These are phyloP conservation scores for Batillaria attramentaria DNA, from an alignment of 1,140 invertebrate species.

Conservation along the genomic window DNA sequence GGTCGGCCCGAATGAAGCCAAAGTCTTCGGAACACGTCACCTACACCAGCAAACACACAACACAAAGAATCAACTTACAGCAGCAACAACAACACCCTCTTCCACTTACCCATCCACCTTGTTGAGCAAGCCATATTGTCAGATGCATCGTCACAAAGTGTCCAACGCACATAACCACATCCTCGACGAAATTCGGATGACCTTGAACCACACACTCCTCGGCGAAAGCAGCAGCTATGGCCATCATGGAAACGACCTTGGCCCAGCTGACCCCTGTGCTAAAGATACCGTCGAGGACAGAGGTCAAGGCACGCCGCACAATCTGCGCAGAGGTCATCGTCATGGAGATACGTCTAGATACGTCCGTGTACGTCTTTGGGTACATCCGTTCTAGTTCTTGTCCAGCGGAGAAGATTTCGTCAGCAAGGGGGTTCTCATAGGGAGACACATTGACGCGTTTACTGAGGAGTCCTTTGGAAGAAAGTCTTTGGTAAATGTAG, in stretches of 20 bases:
- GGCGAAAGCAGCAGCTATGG: constrained; percentile 41
- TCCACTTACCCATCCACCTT: constrained; percentile 44
- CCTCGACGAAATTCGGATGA: constrained; percentile 42
- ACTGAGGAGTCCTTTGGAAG: constrained; percentile 1
- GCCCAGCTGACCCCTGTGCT: constrained; percentile 40
- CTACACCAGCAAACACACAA: too few relatives aligned
- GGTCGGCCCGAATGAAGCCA: too few relatives aligned
- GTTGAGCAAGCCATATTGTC: constrained; percentile 29
- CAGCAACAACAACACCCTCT: too few relatives aligned
- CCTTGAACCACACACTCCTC: constrained; percentile 51
- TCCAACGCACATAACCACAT: constrained; percentile 40
- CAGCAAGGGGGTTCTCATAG: background rate
- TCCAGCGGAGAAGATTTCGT: constrained; percentile 17
- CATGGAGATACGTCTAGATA: constrained; percentile 33
- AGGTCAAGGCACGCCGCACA: constrained; percentile 31
- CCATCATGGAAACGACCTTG: constrained; percentile 48
- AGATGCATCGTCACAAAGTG: constrained; percentile 31
- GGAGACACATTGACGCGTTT: constrained; percentile 4
- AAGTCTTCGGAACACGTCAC: too few relatives aligned
- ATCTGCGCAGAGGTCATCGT: constrained; percentile 34
- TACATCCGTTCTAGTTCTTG: constrained; percentile 31
- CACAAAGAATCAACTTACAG: too few relatives aligned
- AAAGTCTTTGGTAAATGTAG: constrained; percentile 31
- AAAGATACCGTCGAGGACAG: constrained; percentile 31
- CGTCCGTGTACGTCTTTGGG: constrained; percentile 36